phyloP scores from a whole-genome alignment of 2,888 invertebrate genomes.

The Anticlea derivata region DNA sequence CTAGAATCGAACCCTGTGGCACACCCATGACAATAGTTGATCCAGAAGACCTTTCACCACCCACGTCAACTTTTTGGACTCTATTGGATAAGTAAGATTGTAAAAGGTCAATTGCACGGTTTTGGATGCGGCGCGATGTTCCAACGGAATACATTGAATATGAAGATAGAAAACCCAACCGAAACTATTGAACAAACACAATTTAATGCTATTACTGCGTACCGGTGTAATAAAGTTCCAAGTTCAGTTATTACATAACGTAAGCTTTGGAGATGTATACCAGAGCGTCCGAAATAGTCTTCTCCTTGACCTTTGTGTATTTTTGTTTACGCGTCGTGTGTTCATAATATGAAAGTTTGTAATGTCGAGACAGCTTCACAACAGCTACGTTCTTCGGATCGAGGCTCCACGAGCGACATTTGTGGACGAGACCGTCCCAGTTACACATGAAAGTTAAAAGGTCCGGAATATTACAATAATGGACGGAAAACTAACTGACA shows the following conservation, averaged over 20 bases:
- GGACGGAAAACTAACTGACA: neutral
- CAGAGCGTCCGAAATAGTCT: slow-evolving; percentile 26
- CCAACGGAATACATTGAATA: neutral
- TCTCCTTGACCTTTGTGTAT: slow-evolving; percentile 43
- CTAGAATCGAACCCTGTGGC: too few species aligned
- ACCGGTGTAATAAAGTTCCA: slow-evolving; percentile 2
- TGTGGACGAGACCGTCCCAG: neutral
- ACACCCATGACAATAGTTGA: too few species aligned
- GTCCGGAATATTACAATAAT: neutral
- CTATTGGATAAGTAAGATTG: too few species aligned
- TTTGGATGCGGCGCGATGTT: neutral
- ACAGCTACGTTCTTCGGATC: slow-evolving; percentile 1
- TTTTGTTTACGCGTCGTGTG: slow-evolving; percentile 25
- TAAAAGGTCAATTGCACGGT: too few species aligned
- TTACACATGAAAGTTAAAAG: neutral
- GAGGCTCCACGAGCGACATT: slow-evolving; percentile 1
- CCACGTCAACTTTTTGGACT: too few species aligned
- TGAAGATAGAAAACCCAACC: neutral
- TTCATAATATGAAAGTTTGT: slow-evolving; percentile 29
- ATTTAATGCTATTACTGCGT: neutral
- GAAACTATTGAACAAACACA: neutral
- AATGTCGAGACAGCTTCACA: slow-evolving; percentile 17
- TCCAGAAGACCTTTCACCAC: too few species aligned
- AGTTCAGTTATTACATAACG: slow-evolving; percentile 18
- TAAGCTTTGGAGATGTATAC: slow-evolving; percentile 6